phyloP scores from a whole-genome alignment of 2,113 vertebrate species.

The Suricata suricatta region DNA sequence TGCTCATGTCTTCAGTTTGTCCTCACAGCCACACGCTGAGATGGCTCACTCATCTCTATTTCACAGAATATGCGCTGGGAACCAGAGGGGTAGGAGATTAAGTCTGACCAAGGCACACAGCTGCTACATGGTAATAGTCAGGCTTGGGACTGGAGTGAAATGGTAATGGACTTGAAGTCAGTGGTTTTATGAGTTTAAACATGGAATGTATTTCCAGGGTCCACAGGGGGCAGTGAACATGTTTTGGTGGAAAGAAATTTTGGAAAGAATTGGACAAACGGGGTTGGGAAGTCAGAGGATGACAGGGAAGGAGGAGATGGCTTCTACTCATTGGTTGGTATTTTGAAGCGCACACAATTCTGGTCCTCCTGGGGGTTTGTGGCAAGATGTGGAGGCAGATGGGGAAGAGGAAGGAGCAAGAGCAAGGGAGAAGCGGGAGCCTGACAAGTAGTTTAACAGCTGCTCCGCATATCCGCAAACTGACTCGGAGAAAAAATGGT shows the following conservation, averaged over 20 bases:
- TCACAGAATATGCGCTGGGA: not conserved
- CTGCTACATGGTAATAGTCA: not conserved
- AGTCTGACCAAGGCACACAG: not conserved
- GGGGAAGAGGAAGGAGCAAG: not conserved
- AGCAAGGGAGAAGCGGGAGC: not conserved
- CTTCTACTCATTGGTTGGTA: not conserved
- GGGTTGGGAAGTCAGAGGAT: not conserved
- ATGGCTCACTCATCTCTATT: not conserved
- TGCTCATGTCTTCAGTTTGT: not conserved
- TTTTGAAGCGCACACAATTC: not conserved
- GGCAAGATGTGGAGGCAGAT: not conserved
- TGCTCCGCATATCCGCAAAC: conserved; percentile 44
- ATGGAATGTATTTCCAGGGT: not conserved
- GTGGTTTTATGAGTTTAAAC: not conserved
- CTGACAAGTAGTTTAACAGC: conserved; percentile 59
- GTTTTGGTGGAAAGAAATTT: not conserved
- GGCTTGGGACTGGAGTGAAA: not conserved
- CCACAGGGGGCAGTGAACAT: not conserved
- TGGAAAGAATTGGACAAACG: not conserved
- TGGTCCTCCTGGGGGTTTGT: not conserved
- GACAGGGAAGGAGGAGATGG: not conserved
- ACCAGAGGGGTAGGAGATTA: not conserved
- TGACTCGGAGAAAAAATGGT: conserved; percentile 64
- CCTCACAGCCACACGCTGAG: not conserved
- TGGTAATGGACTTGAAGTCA: not conserved